Conservation (phyloP, 2,113 vertebrate genomes). For the Tragelaphus buxtoni region DNA sequence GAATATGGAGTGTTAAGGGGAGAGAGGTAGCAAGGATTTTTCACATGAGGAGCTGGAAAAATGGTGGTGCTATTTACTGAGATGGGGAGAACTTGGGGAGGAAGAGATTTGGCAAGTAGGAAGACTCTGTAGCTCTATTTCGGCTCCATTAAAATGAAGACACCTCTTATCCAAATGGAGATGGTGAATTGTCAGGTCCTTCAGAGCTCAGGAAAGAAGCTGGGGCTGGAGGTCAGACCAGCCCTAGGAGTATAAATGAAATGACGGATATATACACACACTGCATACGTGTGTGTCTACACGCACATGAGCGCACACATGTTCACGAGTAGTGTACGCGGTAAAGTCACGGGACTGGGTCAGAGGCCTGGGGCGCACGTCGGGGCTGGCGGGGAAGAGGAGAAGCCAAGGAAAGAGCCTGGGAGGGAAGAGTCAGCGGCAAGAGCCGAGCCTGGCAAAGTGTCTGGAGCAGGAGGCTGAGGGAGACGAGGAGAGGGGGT, state of each 20-base stretch:
- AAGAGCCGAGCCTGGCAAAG: neutral
- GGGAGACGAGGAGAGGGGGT: neutral
- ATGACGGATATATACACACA: too few species aligned
- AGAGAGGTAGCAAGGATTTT: neutral
- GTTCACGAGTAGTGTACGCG: rapidly evolving
- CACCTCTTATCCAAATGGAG: neutral
- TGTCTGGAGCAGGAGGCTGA: neutral
- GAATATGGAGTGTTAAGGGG: neutral
- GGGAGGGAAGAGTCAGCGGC: neutral
- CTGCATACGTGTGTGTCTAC: neutral
- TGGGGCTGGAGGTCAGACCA: neutral
- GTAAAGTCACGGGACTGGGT: neutral
- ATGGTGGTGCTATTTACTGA: neutral
- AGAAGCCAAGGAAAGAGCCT: neutral
- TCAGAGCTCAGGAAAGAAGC: neutral
- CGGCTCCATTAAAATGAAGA: neutral
- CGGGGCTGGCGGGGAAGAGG: neutral
- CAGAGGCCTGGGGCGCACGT: neutral
- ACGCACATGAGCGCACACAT: neutral
- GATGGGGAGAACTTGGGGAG: neutral
- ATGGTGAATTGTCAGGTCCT: neutral
- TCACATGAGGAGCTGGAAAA: neutral
- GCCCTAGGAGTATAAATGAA: neutral
- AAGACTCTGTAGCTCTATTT: neutral
- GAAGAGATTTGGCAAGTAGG: neutral